These are phyloP conservation scores for Margarornis squamiger DNA, from an alignment of 2,797 vertebrate species.

Conservation along the genomic window DNA sequence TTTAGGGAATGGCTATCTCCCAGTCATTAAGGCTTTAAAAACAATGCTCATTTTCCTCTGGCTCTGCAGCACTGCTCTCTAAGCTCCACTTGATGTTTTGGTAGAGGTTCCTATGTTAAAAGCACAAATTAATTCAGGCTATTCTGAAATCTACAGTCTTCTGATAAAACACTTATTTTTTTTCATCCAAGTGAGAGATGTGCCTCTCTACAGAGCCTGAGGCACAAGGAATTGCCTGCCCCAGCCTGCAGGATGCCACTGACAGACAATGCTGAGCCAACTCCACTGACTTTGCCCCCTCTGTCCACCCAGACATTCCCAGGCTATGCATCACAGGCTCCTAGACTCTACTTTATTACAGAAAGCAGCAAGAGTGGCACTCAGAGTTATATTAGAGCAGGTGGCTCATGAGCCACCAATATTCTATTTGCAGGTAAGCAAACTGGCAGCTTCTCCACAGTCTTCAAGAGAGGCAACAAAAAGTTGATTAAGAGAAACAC, in stretches of 20 bases:
- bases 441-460: not conserved
- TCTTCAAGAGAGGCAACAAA: not conserved
- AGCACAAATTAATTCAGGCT: not conserved
- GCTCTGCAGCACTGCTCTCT: not conserved
- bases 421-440: not conserved
- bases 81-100: not conserved
- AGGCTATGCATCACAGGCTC: not conserved
- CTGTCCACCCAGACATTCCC: not conserved
- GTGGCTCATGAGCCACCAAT: not conserved
- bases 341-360: not conserved
- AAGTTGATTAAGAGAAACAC: not conserved
- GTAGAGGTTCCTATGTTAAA: not conserved
- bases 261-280: fast-evolving
- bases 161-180: not conserved
- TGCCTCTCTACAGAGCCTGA: not conserved
- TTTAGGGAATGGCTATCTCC: not conserved
- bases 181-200: not conserved
- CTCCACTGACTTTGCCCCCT: not conserved
- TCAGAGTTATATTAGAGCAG: not conserved
- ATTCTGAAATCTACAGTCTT: not conserved
- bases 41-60: fast-evolving
- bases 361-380: not conserved
- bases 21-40: not conserved
- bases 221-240: fast-evolving
- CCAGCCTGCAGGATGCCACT: not conserved